These are phyloP conservation scores for Trachelus stipa DNA, from an alignment of 2,888 invertebrate species.

Conservation along the genomic window DNA sequence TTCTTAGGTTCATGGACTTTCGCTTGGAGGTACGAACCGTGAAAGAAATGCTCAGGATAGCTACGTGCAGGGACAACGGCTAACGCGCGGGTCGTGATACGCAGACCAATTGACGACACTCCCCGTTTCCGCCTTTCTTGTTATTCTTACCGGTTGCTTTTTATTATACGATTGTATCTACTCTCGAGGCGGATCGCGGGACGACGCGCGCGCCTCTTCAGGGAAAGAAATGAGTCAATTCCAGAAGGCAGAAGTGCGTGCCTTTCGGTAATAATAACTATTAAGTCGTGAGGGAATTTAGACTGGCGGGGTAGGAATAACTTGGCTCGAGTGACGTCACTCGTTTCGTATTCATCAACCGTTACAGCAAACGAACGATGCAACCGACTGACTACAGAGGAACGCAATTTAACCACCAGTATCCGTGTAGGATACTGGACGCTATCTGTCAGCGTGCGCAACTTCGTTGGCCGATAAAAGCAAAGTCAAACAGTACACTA, in stretches of 20 bases:
- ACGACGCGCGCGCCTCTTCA: conserved; percentile 4
- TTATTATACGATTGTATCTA: conserved; percentile 7
- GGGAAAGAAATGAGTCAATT: background rate
- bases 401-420: background rate
- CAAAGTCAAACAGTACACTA: background rate
- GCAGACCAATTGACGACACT: conserved; percentile 50
- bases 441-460: background rate
- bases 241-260: conserved; percentile 55
- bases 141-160: background rate
- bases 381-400: background rate
- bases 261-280: conserved; percentile 60
- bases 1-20: background rate
- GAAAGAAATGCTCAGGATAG: background rate
- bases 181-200: background rate
- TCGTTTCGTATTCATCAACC: conserved; percentile 22
- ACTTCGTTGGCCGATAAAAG: background rate
- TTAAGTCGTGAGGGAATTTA: conserved; percentile 61
- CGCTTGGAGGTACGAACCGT: background rate
- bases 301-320: background rate
- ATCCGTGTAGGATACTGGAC: background rate
- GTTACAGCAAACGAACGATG: background rate
- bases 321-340: conserved; percentile 53
- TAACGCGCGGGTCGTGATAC: conserved; percentile 4
- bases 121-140: conserved; percentile 37
- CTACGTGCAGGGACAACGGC: background rate